Evolutionary conservation across 2,888 invertebrate species (phyloP), one percentile per base, ranked within the genome.

Genomic region (Heliconius charithonia): DNA sequence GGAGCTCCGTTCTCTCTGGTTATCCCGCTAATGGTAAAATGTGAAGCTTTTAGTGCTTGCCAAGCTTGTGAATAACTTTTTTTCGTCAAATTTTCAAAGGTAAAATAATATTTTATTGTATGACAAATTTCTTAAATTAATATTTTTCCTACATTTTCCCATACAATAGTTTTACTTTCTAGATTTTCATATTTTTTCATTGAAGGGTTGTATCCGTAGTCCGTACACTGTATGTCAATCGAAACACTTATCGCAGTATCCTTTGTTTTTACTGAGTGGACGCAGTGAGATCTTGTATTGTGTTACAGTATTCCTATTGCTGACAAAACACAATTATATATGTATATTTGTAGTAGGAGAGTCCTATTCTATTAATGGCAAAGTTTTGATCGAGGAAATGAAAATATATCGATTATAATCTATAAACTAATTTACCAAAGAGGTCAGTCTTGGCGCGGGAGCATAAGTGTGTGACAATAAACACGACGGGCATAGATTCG

Each of bases 241-340:
- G 37, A 7, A 25, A 41, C 25, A 69, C 67, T 69, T 69, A 69
- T 69, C 67, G 25, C 41, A 25, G 67, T 69, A 41, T 67, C 25
- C 67, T 69, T 69, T 69, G 41, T 69, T 25, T 41, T 13, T 69
- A 25, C 25, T 69, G 67, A 69, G 67, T 41, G 67, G 41, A 69
- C 16, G 25, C 67, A 69, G 67, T n/a, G 67, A 25, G 41, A 69
- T 69, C 41, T 69, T 25, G 67, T 67, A 67, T 67, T 67, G 37
- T 67, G 25, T n/a, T 66, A 45, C 16, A 19, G 13, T 3, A 16
- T 69, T 69, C n/a, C 67, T 69, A 25, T 32, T 66, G 67, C n/a
- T 69, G 2, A 13, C n/a, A n/a, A n/a, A 69, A 69, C 16, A 69
- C 3, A 41, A 25, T 41, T 69, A 69, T 51, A 37, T 66, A 66